A percentile compares a stretch with the other conserved stretches of the same genome.
Conservation (phyloP, 2,888 invertebrate genomes). For the Masnerella sp. region DNA sequence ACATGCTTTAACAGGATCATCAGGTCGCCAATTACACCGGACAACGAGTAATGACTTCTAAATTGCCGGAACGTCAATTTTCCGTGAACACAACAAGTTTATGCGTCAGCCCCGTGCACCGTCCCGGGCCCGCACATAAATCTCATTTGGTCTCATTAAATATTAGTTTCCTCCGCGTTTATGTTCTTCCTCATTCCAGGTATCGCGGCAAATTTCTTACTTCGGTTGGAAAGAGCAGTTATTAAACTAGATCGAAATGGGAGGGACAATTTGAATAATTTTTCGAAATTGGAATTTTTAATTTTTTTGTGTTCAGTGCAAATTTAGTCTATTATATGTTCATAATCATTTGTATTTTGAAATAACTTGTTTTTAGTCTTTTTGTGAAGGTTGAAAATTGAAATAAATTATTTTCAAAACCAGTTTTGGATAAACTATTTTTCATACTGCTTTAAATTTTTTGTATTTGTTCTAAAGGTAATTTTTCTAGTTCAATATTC, state of each 20-base stretch:
- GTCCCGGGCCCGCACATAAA: conserved; percentile 39
- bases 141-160: conserved; percentile 57
- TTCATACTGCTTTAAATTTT: too few relatives aligned
- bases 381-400: too few relatives aligned
- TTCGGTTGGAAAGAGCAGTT: conserved; percentile 33
- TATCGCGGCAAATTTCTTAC: conserved; percentile 41
- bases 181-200: conserved; percentile 51
- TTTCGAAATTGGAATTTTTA: too few relatives aligned
- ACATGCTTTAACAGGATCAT: conserved; percentile 52
- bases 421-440: too few relatives aligned
- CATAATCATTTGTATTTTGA: too few relatives aligned
- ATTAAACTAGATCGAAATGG: conserved; percentile 36
- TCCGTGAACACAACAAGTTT: conserved; percentile 50
- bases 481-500: too few relatives aligned
- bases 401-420: too few relatives aligned
- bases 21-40: conserved; percentile 50
- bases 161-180: conserved; percentile 49
- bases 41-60: conserved; percentile 56
- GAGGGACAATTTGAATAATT: too few relatives aligned
- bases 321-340: too few relatives aligned
- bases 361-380: too few relatives aligned
- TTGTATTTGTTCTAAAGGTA: too few relatives aligned
- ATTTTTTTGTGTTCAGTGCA: too few relatives aligned
- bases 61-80: conserved; percentile 54
- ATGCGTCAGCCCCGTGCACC: conserved; percentile 35